phyloP scores from a whole-genome alignment of 2,113 vertebrate species.

The Neoarius graeffei region DNA sequence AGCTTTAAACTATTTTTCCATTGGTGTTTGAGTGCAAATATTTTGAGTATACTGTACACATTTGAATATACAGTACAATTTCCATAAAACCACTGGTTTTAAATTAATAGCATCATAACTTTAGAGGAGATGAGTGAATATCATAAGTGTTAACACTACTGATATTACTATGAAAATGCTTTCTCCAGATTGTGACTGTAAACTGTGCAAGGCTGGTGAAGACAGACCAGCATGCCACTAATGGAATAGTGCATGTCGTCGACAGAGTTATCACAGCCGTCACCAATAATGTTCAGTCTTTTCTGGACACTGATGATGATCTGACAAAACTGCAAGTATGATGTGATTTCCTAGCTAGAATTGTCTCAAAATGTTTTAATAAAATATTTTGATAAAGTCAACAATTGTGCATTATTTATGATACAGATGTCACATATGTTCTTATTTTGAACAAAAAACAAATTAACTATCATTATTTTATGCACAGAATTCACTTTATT shows the following conservation, averaged over 20 bases:
- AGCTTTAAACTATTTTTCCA: slow-evolving; percentile 23
- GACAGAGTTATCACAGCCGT: slow-evolving; percentile 92
- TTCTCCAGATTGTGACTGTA: slow-evolving; percentile 89
- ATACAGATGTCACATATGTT: neutral
- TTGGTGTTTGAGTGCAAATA: neutral
- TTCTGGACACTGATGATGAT: slow-evolving; percentile 86
- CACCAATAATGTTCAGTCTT: slow-evolving; percentile 81
- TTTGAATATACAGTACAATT: neutral
- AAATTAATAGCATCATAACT: neutral
- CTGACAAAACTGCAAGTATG: slow-evolving; percentile 87
- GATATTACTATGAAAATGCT: neutral
- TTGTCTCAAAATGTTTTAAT: neutral
- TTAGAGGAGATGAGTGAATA: neutral
- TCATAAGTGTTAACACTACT: neutral
- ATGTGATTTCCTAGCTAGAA: slow-evolving; percentile 27
- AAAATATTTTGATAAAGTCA: neutral
- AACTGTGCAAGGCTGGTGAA: slow-evolving; percentile 96
- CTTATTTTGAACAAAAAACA: neutral
- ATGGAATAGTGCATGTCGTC: slow-evolving; percentile 94
- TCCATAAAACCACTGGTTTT: neutral
- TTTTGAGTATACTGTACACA: neutral
- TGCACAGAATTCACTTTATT: neutral
- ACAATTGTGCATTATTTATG: neutral
- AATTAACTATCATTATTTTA: neutral
- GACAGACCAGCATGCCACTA: slow-evolving; percentile 93